phyloP scores from a whole-genome alignment of 2,888 invertebrate genomes.

The Pinctada fucata region DNA sequence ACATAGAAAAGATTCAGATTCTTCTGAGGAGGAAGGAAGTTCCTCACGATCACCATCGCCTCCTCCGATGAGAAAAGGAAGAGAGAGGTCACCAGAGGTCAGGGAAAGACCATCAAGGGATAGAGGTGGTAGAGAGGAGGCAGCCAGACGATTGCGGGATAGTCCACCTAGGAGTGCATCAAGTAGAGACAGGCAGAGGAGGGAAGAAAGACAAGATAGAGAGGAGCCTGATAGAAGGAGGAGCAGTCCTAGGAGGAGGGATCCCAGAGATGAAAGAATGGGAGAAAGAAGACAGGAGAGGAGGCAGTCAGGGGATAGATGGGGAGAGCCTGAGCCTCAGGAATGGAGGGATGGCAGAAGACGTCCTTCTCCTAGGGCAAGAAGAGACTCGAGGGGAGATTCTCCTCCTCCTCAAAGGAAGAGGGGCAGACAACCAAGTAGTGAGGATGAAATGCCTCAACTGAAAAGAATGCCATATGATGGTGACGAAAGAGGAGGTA shows the following conservation, averaged over 20 bases:
- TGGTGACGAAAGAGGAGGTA: not conserved
- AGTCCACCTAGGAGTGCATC: not conserved
- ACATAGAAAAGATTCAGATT: constrained; percentile 12
- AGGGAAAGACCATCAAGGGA: not conserved
- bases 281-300: not conserved
- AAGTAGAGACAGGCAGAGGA: not conserved
- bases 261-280: not conserved
- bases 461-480: not conserved
- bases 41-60: constrained; percentile 21
- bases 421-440: constrained; percentile 5
- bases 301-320: not conserved
- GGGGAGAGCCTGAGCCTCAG: not conserved
- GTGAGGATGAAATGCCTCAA: constrained; percentile 6
- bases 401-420: constrained; percentile 27
- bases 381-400: constrained; percentile 28
- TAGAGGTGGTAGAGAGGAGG: not conserved
- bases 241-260: constrained; percentile 25
- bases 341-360: not conserved
- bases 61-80: constrained; percentile 12
- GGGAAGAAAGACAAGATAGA: constrained; percentile 17
- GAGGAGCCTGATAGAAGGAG: constrained; percentile 24
- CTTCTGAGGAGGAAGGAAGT: not conserved
- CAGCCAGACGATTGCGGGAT: not conserved
- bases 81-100: not conserved
- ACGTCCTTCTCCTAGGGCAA: constrained; percentile 10